phyloP scores from a whole-genome alignment of 2,113 vertebrate genomes.

The Centrocercus urophasianus region DNA sequence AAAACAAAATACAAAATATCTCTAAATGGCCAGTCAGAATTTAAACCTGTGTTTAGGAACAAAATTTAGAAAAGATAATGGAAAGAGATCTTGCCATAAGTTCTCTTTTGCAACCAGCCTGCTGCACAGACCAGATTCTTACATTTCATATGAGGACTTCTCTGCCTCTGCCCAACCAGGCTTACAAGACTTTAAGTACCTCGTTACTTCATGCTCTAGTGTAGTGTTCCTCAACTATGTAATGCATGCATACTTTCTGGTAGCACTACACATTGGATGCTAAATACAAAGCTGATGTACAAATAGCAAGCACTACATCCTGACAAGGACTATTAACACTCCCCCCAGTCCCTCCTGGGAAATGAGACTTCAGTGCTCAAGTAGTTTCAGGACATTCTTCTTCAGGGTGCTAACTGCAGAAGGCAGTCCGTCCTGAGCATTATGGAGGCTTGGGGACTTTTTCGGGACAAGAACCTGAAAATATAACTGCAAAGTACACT shows the following conservation, averaged over 20 bases:
- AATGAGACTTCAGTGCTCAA: neutral
- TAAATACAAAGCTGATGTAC: neutral
- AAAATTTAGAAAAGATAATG: neutral
- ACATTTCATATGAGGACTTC: neutral
- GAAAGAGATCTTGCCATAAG: neutral
- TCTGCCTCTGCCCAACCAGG: neutral
- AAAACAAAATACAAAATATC: neutral
- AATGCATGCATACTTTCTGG: rapidly evolving
- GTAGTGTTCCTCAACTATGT: neutral
- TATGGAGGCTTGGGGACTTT: rapidly evolving
- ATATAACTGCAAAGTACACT: neutral
- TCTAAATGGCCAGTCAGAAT: neutral
- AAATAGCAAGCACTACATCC: neutral
- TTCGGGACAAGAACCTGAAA: neutral
- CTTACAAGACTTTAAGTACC: neutral
- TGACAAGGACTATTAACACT: neutral
- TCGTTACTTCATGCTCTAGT: neutral
- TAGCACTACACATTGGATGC: rapidly evolving
- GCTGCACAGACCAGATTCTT: neutral
- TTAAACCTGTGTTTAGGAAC: neutral
- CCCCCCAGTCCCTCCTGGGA: neutral
- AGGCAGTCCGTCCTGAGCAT: neutral
- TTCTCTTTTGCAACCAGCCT: neutral
- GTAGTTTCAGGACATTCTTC: neutral
- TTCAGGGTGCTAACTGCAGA: neutral